A percentile compares a stretch with the other conserved stretches of the same genome.
These are phyloP conservation scores for Lonchura striata DNA, from an alignment of 2,113 vertebrate genomes.

Conservation along the genomic window DNA sequence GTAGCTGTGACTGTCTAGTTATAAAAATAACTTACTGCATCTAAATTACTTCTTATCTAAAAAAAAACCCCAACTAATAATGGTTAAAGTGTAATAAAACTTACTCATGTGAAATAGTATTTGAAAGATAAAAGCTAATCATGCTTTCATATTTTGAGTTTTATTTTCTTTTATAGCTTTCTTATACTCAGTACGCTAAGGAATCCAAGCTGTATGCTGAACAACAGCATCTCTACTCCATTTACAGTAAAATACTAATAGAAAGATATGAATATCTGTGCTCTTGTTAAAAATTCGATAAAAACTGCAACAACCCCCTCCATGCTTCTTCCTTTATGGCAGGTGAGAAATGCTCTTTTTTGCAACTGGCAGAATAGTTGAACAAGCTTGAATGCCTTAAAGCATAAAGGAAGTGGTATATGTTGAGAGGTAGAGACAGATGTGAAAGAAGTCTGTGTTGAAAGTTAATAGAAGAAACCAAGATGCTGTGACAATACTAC, in stretches of 20 bases:
- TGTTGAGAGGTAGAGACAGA: neutral
- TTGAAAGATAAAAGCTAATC: neutral
- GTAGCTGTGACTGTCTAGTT: neutral
- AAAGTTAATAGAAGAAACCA: neutral
- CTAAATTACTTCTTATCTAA: neutral
- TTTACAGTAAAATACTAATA: neutral
- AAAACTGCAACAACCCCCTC: neutral
- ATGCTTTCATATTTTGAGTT: neutral
- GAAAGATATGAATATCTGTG: neutral
- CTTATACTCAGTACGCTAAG: neutral
- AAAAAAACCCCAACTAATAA: neutral
- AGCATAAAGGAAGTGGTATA: neutral
- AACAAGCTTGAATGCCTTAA: neutral
- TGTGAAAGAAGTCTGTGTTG: neutral
- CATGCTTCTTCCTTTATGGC: neutral
- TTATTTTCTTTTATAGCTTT: neutral
- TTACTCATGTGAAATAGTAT: neutral
- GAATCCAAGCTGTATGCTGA: neutral
- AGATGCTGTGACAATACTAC: neutral
- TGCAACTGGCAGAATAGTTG: neutral
- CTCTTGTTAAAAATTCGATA: neutral
- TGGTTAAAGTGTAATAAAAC: neutral
- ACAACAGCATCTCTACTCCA: neutral
- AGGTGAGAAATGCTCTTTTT: neutral
- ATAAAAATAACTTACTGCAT: neutral